Conservation (phyloP, 2,797 vertebrate genomes). For the Champsocephalus esox region DNA sequence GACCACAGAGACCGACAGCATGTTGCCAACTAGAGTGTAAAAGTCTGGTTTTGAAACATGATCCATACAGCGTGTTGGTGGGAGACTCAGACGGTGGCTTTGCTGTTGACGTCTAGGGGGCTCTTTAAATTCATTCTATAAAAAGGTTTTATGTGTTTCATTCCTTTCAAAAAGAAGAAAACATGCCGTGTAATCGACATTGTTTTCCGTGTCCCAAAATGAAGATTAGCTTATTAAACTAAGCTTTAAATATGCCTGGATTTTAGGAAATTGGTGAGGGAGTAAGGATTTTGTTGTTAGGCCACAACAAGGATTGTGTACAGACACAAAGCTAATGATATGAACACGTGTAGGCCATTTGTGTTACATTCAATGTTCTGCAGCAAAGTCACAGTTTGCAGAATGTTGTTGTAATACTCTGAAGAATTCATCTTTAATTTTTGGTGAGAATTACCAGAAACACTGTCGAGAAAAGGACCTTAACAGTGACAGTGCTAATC, state of each 20-base stretch:
- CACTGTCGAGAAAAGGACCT: not conserved
- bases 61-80: constrained; percentile 24
- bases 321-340: constrained; percentile 3
- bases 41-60: constrained; percentile 41
- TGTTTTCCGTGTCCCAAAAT: not conserved
- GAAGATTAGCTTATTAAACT: constrained; percentile 2
- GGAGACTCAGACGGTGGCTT: constrained; percentile 22
- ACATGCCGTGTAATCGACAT: not conserved
- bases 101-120: not conserved
- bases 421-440: not conserved
- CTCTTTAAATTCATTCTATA: constrained; percentile 17
- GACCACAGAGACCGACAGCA: constrained; percentile 44
- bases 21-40: constrained; percentile 33
- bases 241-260: constrained; percentile 2
- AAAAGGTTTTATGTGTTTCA: not conserved
- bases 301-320: constrained; percentile 23
- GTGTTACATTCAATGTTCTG: not conserved
- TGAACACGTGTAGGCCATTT: constrained; percentile 33
- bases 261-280: constrained; percentile 11
- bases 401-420: not conserved
- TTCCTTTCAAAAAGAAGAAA: not conserved
- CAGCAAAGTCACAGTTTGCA: not conserved
- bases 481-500: constrained; percentile 2
- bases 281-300: constrained; percentile 15
- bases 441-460: not conserved